These are phyloP conservation scores for Prolemur simus DNA, from an alignment of 2,113 vertebrate genomes.

Conservation along the genomic window DNA sequence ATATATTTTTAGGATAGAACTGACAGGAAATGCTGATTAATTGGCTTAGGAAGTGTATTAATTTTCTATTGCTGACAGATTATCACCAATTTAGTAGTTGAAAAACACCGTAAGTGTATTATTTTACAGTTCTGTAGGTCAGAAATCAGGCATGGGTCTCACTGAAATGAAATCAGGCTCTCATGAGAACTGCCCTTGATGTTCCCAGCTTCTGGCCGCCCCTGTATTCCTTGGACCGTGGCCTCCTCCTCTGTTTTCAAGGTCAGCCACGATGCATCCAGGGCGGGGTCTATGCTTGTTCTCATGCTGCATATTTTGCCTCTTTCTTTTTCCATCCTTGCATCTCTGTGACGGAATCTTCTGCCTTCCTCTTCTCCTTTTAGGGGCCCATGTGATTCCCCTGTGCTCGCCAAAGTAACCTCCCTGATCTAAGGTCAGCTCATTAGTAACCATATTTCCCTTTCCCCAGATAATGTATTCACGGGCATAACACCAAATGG, in stretches of 20 bases:
- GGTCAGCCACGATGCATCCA: fast-evolving
- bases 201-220: too few relatives aligned
- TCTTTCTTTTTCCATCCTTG: background rate
- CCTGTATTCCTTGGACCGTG: fast-evolving
- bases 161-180: background rate
- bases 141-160: background rate
- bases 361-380: background rate
- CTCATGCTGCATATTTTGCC: background rate
- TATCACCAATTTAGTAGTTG: background rate
- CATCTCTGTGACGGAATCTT: background rate
- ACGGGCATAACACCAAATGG: background rate
- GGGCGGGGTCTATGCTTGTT: background rate
- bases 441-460: background rate
- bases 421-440: background rate
- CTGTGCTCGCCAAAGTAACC: background rate
- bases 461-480: background rate
- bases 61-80: background rate
- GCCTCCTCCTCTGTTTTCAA: background rate
- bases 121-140: background rate
- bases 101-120: background rate
- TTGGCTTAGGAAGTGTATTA: fast-evolving
- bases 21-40: background rate
- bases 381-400: background rate
- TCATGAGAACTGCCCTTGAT: background rate
- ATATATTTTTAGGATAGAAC: background rate